Evolutionary conservation across 2,113 vertebrate genomes (phyloP).

Genomic region (Prunella fulvescens): DNA sequence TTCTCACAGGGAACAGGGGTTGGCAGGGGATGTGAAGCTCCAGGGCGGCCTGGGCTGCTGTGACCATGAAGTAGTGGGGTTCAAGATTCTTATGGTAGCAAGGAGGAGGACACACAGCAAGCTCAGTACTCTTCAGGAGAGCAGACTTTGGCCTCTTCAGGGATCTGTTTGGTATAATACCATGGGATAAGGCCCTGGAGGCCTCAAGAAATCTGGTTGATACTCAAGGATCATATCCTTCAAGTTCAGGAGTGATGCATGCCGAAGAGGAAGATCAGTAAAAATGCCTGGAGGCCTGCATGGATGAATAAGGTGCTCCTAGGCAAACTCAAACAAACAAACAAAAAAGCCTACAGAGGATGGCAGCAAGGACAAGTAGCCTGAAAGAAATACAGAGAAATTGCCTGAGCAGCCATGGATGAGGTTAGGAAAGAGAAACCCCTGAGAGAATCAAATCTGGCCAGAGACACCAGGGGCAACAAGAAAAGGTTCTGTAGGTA

Average conservation of each 20-base stretch:
- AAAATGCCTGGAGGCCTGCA: background rate
- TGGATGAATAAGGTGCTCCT: background rate
- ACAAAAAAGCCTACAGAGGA: background rate
- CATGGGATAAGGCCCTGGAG: background rate
- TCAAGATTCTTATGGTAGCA: background rate
- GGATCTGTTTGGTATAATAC: background rate
- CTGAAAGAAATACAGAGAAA: background rate
- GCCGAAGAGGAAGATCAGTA: background rate
- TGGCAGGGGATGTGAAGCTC: background rate
- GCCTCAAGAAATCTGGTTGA: background rate
- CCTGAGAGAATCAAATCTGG: background rate
- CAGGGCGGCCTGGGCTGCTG: background rate
- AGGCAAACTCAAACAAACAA: background rate
- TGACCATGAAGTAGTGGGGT: background rate
- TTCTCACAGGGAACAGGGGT: background rate
- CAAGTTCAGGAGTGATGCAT: background rate
- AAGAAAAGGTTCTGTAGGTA: background rate
- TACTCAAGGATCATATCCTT: background rate
- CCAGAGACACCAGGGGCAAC: background rate
- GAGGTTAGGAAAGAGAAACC: background rate
- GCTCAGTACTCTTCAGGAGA: background rate
- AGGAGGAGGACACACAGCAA: background rate
- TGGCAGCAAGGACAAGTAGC: background rate
- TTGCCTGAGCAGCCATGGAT: background rate
- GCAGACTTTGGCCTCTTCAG: background rate